A percentile compares a stretch with the other conserved stretches of the same genome.
Conservation (phyloP, 1,140 invertebrate species). For the Drosophila insularis region DNA sequence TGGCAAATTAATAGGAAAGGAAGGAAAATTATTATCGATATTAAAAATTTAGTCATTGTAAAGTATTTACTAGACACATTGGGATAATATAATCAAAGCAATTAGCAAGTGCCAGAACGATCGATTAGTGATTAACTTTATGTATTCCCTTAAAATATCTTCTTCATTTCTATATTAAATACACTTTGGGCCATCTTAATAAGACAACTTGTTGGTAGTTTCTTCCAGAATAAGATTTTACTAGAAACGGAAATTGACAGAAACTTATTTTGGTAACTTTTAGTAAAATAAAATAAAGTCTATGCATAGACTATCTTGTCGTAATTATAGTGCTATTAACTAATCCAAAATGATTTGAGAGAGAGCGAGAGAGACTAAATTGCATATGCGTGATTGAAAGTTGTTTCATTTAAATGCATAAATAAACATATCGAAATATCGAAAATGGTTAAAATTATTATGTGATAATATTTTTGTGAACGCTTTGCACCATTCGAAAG, state of each 20-base stretch:
- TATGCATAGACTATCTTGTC: background rate
- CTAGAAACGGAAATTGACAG: too few relatives aligned
- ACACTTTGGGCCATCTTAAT: too few relatives aligned
- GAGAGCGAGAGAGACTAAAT: background rate
- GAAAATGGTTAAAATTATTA: conserved; percentile 64
- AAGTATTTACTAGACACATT: too few relatives aligned
- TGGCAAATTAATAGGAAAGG: background rate
- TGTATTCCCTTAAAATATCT: too few relatives aligned
- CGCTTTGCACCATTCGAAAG: conserved; percentile 62
- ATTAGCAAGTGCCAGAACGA: too few relatives aligned
- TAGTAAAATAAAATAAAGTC: too few relatives aligned
- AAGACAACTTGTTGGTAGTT: too few relatives aligned
- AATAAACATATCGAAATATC: conserved; percentile 39
- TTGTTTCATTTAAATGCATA: conserved; percentile 71
- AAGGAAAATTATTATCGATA: background rate
- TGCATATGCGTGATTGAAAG: conserved; percentile 39
- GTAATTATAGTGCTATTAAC: background rate
- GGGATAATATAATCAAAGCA: too few relatives aligned
- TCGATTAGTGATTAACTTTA: too few relatives aligned
- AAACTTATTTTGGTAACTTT: too few relatives aligned
- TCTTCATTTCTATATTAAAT: too few relatives aligned
- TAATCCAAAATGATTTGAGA: background rate
- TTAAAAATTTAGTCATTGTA: background rate
- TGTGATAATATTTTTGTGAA: conserved; percentile 72
- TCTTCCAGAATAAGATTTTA: too few relatives aligned